Conservation (phyloP, 2,888 invertebrate genomes). For the Rhagonycha lutea region DNA sequence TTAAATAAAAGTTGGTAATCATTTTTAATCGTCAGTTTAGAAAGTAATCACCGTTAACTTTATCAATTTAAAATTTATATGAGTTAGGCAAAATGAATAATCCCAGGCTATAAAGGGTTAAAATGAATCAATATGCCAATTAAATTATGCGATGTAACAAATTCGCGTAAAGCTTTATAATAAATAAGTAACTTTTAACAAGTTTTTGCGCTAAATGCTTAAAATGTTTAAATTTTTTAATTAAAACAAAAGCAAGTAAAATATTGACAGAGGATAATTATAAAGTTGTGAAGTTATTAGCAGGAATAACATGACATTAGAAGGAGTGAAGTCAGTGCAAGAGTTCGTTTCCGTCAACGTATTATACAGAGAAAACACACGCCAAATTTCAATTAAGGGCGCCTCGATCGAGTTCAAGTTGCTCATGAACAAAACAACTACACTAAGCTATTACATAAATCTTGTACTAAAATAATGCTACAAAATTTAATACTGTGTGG, state of each 20-base stretch:
- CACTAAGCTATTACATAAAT: slow-evolving; percentile 43
- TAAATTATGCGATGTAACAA: slow-evolving; percentile 35
- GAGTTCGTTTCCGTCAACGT: slow-evolving; percentile 39
- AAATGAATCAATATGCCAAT: slow-evolving; percentile 43
- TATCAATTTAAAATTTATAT: slow-evolving; percentile 43
- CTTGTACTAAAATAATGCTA: slow-evolving; percentile 41
- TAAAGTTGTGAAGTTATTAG: slow-evolving; percentile 23
- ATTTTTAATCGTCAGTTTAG: neutral
- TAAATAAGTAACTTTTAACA: neutral
- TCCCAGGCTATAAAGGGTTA: slow-evolving; percentile 38
- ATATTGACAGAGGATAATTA: slow-evolving; percentile 17
- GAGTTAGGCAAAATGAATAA: slow-evolving; percentile 45
- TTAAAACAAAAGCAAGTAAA: neutral
- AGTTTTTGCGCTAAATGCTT: neutral
- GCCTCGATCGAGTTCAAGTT: slow-evolving; percentile 43
- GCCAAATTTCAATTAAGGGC: slow-evolving; percentile 49
- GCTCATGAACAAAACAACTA: slow-evolving; percentile 43
- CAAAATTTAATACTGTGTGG: slow-evolving; percentile 35
- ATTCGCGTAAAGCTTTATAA: slow-evolving; percentile 9
- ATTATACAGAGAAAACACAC: slow-evolving; percentile 40
- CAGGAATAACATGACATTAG: slow-evolving; percentile 20
- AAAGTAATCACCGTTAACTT: slow-evolving; percentile 16
- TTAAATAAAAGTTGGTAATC: neutral
- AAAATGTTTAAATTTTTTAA: neutral
- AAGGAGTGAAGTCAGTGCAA: slow-evolving; percentile 35